Conservation (phyloP, 92 coral and sea anemone species). For the Chrysogorgia sp. region DNA sequence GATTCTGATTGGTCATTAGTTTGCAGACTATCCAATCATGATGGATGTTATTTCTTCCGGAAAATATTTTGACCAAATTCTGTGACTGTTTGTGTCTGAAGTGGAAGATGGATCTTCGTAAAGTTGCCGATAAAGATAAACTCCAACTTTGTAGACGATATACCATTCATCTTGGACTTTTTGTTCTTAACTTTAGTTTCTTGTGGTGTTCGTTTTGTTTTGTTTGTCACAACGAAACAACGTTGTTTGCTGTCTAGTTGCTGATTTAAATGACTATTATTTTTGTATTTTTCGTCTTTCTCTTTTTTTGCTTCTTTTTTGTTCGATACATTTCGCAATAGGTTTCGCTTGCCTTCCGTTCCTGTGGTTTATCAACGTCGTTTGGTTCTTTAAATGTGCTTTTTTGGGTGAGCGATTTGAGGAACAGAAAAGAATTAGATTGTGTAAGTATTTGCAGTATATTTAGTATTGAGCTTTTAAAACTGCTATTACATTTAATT, state of each 20-base stretch:
- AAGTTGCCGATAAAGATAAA: conserved; percentile 93
- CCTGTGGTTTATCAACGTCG: conserved; percentile 86
- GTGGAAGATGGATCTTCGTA: conserved; percentile 78
- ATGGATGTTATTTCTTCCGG: neutral
- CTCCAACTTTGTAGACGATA: conserved; percentile 86
- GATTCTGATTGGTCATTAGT: neutral
- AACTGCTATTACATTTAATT: too few species aligned
- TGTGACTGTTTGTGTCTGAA: too few species aligned
- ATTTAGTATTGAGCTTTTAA: too few species aligned
- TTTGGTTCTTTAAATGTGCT: conserved; percentile 94
- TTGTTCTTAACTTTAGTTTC: neutral
- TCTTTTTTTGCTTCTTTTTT: neutral
- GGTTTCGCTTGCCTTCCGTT: conserved; percentile 97
- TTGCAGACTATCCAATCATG: neutral
- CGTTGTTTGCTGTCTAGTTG: neutral
- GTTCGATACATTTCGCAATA: conserved; percentile 69
- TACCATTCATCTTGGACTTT: conserved; percentile 51
- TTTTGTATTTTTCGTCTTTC: neutral
- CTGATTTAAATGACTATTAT: conserved; percentile 48
- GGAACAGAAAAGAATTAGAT: conserved; percentile 77
- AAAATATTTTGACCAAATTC: too few species aligned
- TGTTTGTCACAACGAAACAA: neutral
- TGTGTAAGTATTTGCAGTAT: conserved; percentile 61
- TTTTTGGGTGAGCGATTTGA: conserved; percentile 74
- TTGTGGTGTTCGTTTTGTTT: neutral